Base-by-base conservation (phyloP, 2,113 vertebrate species). In the Ornithorhynchus anatinus region DNA sequence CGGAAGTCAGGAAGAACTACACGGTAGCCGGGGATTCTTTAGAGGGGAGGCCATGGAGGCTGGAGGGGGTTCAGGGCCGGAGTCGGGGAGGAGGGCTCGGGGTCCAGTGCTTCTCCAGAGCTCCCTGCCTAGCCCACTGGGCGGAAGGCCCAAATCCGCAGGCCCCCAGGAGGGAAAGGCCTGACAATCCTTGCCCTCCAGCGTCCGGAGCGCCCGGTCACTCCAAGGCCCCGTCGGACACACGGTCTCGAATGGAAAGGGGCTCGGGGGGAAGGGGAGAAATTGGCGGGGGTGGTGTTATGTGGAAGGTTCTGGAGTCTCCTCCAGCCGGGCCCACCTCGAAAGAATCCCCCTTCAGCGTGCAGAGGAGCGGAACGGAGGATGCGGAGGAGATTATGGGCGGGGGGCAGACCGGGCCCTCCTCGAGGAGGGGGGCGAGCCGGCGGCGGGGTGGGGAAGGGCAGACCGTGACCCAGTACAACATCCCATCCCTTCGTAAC, bases 21-120 rank as follows among this genome's bases (percentile, higher is more conserved):
- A 92, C 88, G 89, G 93, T 86, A 93, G 92, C 89, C 90, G 87
- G 79, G 67, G 74, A 64, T 87, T 91, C 86, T 89, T 72, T 80
- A 87, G 82, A 89, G 84, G 84, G 57, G 81, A 62, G 72, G 62
- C 50, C 57, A n/a, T 43, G 53, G 69, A 47, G 59, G 54, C 35
- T 16, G 35, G 53, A 12, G 54, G 19, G 13, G 29, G 19, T 29
- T 3, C 22, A 15, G 5, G 36, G 36, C 8, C 14, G 15, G n/a
- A 2, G 1, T 2, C 1, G 1, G 19, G 19, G 27, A 35, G 12
- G 7, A 10, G 20, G n/a, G n/a, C n/a, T n/a, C n/a, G n/a, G n/a
- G n/a, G n/a, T n/a, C n/a, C n/a, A n/a, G n/a, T n/a, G n/a, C n/a
- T n/a, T n/a, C n/a, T n/a, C n/a, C n/a, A n/a, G n/a, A n/a, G n/a